Base-by-base conservation (phyloP, 2,113 vertebrate genomes). In the Rhagologus leucostigma region DNA sequence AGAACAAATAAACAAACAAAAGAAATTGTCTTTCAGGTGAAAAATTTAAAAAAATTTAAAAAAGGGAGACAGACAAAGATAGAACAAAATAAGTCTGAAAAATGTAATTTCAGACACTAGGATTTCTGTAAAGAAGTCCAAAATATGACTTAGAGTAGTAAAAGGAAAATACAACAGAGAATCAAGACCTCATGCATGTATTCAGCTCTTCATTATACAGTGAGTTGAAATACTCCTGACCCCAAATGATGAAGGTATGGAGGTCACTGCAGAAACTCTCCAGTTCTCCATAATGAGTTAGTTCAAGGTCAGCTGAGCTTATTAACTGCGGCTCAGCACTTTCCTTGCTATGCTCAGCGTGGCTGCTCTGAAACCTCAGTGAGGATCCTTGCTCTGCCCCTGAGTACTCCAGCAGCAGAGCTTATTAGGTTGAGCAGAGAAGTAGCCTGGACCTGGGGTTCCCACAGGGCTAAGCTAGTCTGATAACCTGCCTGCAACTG, bases 281-380 rank as follows among this genome's bases (percentile, higher is more conserved):
- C 3, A 2, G 14, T 57, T 90, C 37, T 86, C 67, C 50, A 42
- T 95, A 96, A 95, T 80, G 67, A 96, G 85, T 76, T 69, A 82
- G 60, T 88, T 88, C 63, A 67, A 86, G 75, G 88, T 94, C 71
- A 93, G 64, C 42, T 46, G 52, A 93, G 86, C 71, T 96, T 94
- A 90, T 96, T 97, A 96, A 67, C 79, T 79, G 57, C 55, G 52
- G 29, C 75, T 94, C 85, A 83, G 71, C 63, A 80, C 55, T 90
- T 73, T 80, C 35, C 50, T 74, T 0, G 2, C 86, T 33, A 41
- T 55, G n/a, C 29, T 88, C 55, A 41, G 26, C 0, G 1, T 57
- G 50, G 23, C 29, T 77, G 50, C 76, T 73, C 32, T 37, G 78
- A 93, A 85, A 53, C 49, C 70, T 65, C 71, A 16, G 59, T 20